A percentile compares a stretch with the other conserved stretches of the same genome.
Evolutionary conservation across 2,797 vertebrate genomes (phyloP).

Genomic region (Peromyscus aztecus): DNA sequence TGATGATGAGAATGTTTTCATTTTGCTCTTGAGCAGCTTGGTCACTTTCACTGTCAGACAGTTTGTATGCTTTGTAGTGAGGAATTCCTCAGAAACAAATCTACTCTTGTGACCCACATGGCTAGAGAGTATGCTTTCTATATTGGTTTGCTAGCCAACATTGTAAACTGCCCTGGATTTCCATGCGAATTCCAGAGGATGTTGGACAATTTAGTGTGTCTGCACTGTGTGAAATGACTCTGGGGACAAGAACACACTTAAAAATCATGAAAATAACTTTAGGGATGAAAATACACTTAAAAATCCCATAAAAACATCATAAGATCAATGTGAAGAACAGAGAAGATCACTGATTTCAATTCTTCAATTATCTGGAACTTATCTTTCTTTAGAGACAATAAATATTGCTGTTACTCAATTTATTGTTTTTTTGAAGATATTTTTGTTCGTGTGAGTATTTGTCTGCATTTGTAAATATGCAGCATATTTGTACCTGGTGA

Average conservation of each 20-base stretch:
- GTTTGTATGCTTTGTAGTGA: not conserved
- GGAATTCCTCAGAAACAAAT: not conserved
- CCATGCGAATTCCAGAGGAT: not conserved
- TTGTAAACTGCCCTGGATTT: not conserved
- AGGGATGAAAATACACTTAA: not conserved
- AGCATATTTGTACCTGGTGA: not conserved
- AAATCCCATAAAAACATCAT: not conserved
- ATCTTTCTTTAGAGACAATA: not conserved
- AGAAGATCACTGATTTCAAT: not conserved
- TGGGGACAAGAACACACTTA: not conserved
- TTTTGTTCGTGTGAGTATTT: not conserved
- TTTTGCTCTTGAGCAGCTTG: conserved; percentile 72
- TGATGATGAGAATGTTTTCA: conserved; percentile 90
- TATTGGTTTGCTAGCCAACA: not conserved
- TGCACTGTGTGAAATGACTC: not conserved
- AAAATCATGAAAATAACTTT: not conserved
- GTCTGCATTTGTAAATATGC: not conserved
- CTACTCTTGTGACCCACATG: not conserved
- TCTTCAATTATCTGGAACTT: not conserved
- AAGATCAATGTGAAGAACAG: not conserved
- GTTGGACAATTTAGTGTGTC: not conserved
- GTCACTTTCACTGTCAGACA: conserved; percentile 93
- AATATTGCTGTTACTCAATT: not conserved
- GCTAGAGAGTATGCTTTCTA: not conserved
- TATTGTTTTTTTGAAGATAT: not conserved